Base-by-base conservation (phyloP, 2,888 invertebrate genomes). In the Cyclophora albipunctata region DNA sequence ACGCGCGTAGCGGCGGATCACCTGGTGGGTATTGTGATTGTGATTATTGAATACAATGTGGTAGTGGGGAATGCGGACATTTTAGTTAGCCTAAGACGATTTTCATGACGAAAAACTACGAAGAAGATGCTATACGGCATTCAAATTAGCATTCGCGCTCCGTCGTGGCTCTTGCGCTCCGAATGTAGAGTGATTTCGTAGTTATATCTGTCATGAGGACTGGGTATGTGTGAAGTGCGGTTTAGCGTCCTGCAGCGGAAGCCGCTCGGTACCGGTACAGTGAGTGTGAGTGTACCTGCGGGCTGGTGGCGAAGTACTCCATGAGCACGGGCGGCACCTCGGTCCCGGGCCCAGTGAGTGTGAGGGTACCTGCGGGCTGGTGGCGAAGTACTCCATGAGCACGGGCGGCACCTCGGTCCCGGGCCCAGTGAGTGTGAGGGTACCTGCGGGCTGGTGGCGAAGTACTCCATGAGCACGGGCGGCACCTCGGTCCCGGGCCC, bases 401-500 rank as follows among this genome's bases (percentile, higher is more conserved):
- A 98, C 95, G n/a, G 98, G 98, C 4, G 99, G 99, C 43, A 99
- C 96, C 91, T 99, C 99, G 2, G 99, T 99, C n/a, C n/a, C n/a
- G 74, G 99, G 96, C 89, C 99, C 99, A 3, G 99, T 98, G 59
- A 96, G 77, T 75, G 98, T 98, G 50, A 99, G 90, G 0, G 99
- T 99, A 54, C 99, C 98, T 3, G 98, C 95, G 95, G 94, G 85
- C 98, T 97, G 49, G 93, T 92, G 5, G 97, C 96, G 90, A 99
- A 99, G 82, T 96, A 97, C 87, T 99, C 99, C 98, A 99, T 98
- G 20, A 99, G 90, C 53, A 98, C 95, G n/a, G 98, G 98, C 4
- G 99, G 99, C 43, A 99, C 96, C 91, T 99, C 99, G 2, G 99
- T 99, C n/a, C n/a, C n/a, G 74, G 99, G 96, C 89, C 99, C 99